Evolutionary conservation across 2,888 invertebrate genomes (phyloP), one percentile per base, ranked within the genome.

Genomic region (Actias luna): DNA sequence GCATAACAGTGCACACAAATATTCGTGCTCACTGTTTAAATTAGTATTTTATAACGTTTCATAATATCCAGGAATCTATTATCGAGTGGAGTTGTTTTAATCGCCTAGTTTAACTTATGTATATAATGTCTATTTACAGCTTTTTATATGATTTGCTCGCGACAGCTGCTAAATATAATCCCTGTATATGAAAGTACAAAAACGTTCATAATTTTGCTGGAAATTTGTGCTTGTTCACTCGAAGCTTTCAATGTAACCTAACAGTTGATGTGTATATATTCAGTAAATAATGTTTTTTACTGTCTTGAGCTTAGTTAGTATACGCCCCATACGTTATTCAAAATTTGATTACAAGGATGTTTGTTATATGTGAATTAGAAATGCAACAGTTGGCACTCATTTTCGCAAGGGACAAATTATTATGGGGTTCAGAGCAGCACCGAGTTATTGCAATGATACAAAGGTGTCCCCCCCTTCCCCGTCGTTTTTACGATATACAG

Each of bases 401-500:
- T 25, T 31, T 60, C 46, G 60, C 60, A 22, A 22, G 46, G 22
- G 46, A 25, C 42, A 46, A 29, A 18, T 31, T 39, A 39, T 59
- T 36, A n/a, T 27, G 36, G 25, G n/a, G 42, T 33, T 35, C 25
- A 12, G 10, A 16, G 33, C 12, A 46, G 25, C 31, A 39, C 33
- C 8, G n/a, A 22, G 29, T 58, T 58, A 42, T 57, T 46, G 31
- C 39, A 42, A 29, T 1, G 39, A 39, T 50, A 46, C 10, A 58
- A 42, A 22, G 57, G 57, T 42, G 42, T 27, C 55, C 22, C 22
- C 46, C 7, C 42, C 42, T n/a, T n/a, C 39, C 18, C 18, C 8
- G 59, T 22, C 59, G n/a, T 89, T 90, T 86, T 85, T 42, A 75
- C 81, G 85, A 84, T 63, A 85, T 75, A 77, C 75, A 76, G 77